Evolutionary conservation across 2,113 vertebrate species (phyloP).

Genomic region (Scalopus aquaticus): DNA sequence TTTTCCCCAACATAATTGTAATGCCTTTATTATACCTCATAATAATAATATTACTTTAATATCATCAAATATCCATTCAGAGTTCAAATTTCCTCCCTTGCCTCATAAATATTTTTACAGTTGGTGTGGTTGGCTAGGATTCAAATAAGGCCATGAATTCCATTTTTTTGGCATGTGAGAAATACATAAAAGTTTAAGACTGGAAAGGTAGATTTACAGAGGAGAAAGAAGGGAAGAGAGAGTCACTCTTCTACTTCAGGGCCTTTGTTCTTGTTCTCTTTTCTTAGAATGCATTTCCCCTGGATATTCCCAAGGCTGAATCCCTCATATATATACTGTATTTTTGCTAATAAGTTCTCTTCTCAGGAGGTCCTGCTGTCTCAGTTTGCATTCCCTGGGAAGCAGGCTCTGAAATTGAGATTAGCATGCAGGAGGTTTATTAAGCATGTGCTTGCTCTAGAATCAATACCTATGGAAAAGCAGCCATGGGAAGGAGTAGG

Average conservation of each 20-base stretch:
- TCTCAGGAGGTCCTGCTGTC: background rate
- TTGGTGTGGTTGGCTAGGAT: slow-evolving; percentile 35
- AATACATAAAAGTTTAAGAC: background rate
- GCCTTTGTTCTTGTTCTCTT: background rate
- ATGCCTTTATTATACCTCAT: slow-evolving; percentile 9
- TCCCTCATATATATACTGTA: background rate
- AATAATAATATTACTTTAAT: slow-evolving; percentile 12
- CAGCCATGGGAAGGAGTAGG: background rate
- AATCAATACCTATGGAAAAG: background rate
- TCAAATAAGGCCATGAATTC: background rate
- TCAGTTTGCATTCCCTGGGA: background rate
- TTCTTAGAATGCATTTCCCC: background rate
- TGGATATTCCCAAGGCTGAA: background rate
- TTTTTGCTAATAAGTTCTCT: background rate
- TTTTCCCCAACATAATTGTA: background rate
- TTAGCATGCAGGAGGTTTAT: background rate
- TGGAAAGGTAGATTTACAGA: background rate
- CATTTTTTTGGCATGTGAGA: background rate
- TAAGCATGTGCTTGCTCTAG: background rate
- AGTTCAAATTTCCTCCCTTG: slow-evolving; percentile 32
- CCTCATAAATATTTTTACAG: slow-evolving; percentile 56
- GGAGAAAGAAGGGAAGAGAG: too few relatives aligned
- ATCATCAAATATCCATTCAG: background rate
- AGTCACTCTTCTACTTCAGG: background rate
- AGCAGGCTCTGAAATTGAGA: too few relatives aligned